Evolutionary conservation across 2,888 invertebrate species (phyloP), one percentile per base, ranked within the genome.

Genomic region (Acanthopleura granulata): DNA sequence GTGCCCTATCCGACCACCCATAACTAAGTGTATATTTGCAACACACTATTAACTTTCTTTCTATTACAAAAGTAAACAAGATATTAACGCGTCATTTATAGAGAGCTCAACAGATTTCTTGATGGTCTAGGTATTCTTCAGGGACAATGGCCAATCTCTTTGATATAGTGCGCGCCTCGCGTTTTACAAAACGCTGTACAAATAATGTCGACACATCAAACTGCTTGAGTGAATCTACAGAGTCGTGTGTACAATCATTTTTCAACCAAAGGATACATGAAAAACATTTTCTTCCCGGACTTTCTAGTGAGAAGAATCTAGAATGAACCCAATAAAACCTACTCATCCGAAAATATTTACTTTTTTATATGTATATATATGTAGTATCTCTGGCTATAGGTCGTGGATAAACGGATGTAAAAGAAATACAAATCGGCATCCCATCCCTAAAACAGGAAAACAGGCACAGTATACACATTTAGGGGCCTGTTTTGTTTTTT

Each of bases 21-120:
- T 57, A 57, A n/a, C 57, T 57, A 57, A 57, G 12, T 22, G 22
- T 22, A 57, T 22, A n/a, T 18, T 12, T 57, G 57, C 18, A 57
- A 22, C n/a, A 22, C 22, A 57, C 57, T 57, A 57, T 57, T 57
- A 57, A 57, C 57, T 57, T 57, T 57, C n/a, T 57, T n/a, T 57
- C 57, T 57, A 22, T 18, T 57, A 57, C 57, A 57, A 57, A 57
- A 22, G 57, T 57, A 57, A 57, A 57, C 57, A 57, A 57, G 57
- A n/a, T 57, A 57, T 57, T 57, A 57, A 57, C 57, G 6, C 22
- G 22, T 57, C 57, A 9, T 57, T 57, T 57, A 57, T 57, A 6
- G 57, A 57, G 18, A 57, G 57, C 57, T 57, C 57, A 57, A 57
- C 57, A 57, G 57, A 57, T 57, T 57, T 57, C 57, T 57, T n/a